Evolutionary conservation across 1,140 invertebrate species (phyloP).

Genomic region (Psix sp.): DNA sequence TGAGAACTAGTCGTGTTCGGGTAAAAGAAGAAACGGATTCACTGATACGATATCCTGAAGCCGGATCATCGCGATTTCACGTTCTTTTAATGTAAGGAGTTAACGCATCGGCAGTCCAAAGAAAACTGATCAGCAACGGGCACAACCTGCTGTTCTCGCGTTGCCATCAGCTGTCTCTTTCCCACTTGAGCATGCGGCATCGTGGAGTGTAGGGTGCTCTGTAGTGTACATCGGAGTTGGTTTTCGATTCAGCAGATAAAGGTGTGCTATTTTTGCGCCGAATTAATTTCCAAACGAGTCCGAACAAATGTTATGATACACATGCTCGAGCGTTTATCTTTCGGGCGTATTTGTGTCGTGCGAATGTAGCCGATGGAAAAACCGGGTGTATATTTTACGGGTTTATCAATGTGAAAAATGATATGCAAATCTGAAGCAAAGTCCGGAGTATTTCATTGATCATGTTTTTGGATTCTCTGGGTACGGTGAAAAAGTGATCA

Average conservation of each 20-base stretch:
- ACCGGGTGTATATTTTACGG: too few relatives aligned
- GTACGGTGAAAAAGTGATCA: too few relatives aligned
- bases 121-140: slow-evolving; percentile 66
- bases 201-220: slow-evolving; percentile 12
- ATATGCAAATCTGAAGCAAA: too few relatives aligned
- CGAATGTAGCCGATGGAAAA: too few relatives aligned
- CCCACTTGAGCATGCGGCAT: slow-evolving; percentile 15
- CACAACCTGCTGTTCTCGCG: slow-evolving; percentile 66
- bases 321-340: background rate
- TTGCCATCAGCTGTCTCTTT: slow-evolving; percentile 39
- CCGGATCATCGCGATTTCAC: too few relatives aligned
- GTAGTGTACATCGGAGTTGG: slow-evolving; percentile 30
- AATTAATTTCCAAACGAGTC: slow-evolving; percentile 24
- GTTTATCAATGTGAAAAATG: too few relatives aligned
- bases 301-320: slow-evolving; percentile 14
- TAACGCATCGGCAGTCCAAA: slow-evolving; percentile 55
- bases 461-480: too few relatives aligned
- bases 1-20: too few relatives aligned
- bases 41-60: slow-evolving; percentile 1
- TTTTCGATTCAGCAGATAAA: slow-evolving; percentile 41
- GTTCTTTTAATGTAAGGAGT: slow-evolving; percentile 39
- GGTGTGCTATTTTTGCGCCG: slow-evolving; percentile 31
- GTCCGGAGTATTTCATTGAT: too few relatives aligned
- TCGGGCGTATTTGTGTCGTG: too few relatives aligned
- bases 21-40: background rate